Evolutionary conservation across 2,113 vertebrate genomes (phyloP).

Genomic region (Ginglymostoma cirratum): DNA sequence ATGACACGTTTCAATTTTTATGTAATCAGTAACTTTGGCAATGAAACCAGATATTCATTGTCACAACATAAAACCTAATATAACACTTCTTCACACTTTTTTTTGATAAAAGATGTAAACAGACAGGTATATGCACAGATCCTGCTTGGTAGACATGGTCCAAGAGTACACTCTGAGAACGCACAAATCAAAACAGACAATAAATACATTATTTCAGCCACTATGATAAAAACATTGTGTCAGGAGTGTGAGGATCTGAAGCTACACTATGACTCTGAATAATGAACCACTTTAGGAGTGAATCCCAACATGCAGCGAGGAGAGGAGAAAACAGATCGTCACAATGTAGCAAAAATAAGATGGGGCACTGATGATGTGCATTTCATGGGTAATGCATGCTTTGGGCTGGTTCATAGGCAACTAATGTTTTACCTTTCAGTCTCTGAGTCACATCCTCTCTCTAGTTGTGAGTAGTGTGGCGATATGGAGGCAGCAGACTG

Average conservation of each 20-base stretch:
- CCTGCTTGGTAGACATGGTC: neutral
- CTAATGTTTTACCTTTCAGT: slow-evolving; percentile 75
- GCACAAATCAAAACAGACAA: neutral
- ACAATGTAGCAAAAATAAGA: slow-evolving; percentile 18
- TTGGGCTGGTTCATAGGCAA: slow-evolving; percentile 43
- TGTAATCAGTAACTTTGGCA: neutral
- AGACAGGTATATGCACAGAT: neutral
- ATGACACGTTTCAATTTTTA: neutral
- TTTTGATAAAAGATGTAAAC: neutral
- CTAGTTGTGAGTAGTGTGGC: slow-evolving; percentile 89
- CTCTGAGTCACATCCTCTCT: slow-evolving; percentile 70
- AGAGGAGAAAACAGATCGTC: neutral
- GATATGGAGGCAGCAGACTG: slow-evolving; percentile 96
- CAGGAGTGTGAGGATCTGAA: slow-evolving; percentile 12
- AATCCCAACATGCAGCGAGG: slow-evolving; percentile 29
- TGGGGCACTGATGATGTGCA: neutral
- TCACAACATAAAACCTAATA: neutral
- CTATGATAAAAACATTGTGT: neutral
- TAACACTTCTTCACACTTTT: neutral
- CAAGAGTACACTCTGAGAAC: neutral
- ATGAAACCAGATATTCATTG: neutral
- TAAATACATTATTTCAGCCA: neutral
- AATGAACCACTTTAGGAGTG: neutral
- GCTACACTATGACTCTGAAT: neutral
- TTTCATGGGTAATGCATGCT: slow-evolving; percentile 28